A percentile compares a stretch with the other conserved stretches of the same genome.
Conservation (phyloP, 1,140 invertebrate genomes). For the Cecropterus lyciades region DNA sequence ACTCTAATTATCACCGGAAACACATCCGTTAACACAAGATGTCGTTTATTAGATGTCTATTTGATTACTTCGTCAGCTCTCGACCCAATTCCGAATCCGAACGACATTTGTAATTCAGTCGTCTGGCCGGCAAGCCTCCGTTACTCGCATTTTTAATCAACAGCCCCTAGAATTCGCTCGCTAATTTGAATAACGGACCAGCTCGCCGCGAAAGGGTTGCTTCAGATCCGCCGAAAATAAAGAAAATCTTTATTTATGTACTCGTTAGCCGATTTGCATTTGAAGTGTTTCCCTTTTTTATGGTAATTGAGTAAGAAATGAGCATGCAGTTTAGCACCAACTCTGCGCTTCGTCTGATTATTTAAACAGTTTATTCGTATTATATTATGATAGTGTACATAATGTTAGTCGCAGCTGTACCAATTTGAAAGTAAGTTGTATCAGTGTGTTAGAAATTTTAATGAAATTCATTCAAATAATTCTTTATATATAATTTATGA, state of each 20-base stretch:
- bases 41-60: neutral
- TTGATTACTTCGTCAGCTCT: conserved; percentile 2
- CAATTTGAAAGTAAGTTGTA: too few relatives aligned
- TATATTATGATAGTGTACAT: too few relatives aligned
- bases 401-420: too few relatives aligned
- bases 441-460: too few relatives aligned
- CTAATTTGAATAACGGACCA: conserved; percentile 66
- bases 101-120: conserved; percentile 57
- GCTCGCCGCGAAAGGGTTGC: conserved; percentile 43
- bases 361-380: too few relatives aligned
- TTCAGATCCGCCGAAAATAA: conserved; percentile 44
- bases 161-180: conserved; percentile 55
- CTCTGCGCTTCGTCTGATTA: too few relatives aligned
- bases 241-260: conserved; percentile 32
- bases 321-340: conserved; percentile 4
- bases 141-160: conserved; percentile 68
- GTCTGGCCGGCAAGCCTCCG: conserved; percentile 42
- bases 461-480: too few relatives aligned
- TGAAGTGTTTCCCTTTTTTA: conserved; percentile 27
- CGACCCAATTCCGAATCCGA: conserved; percentile 48
- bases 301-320: conserved; percentile 16
- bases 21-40: neutral
- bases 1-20: too few relatives aligned
- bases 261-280: conserved; percentile 29
- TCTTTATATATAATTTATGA: too few relatives aligned